phyloP scores from a whole-genome alignment of 1,140 invertebrate species.

The Theocolax elegans region DNA sequence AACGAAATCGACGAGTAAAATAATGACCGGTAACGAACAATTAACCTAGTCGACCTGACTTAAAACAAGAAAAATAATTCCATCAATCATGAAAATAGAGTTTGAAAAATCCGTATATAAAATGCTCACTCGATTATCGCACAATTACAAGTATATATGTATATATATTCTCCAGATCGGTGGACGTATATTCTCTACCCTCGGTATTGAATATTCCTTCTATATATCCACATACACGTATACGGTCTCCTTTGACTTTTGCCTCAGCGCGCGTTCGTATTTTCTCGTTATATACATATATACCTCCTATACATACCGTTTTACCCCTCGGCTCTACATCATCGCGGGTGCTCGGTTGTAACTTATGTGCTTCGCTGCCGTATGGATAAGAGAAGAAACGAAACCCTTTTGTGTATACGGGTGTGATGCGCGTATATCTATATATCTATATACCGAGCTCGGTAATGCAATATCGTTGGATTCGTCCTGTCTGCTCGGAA shows the following conservation, averaged over 20 bases:
- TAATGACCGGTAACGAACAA: too few species aligned
- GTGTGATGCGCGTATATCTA: too few species aligned
- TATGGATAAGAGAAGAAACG: conserved; percentile 11
- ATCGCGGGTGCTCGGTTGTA: conserved; percentile 43
- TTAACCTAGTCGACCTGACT: too few species aligned
- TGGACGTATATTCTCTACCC: conserved; percentile 31
- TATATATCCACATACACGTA: conserved; percentile 12
- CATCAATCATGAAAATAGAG: too few species aligned
- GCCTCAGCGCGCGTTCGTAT: conserved; percentile 40
- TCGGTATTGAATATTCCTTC: conserved; percentile 8
- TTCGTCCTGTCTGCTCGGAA: conserved; percentile 32
- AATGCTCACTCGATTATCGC: too few species aligned
- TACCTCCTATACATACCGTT: conserved; percentile 8
- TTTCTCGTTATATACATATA: conserved; percentile 13
- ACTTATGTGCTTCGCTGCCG: conserved; percentile 60
- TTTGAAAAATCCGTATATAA: too few species aligned
- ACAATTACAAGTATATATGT: too few species aligned
- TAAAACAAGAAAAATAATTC: too few species aligned
- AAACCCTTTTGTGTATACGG: too few species aligned
- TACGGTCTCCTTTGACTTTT: conserved; percentile 21
- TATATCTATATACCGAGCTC: too few species aligned
- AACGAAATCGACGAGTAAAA: too few species aligned
- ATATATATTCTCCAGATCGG: too few species aligned
- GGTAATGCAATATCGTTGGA: conserved; percentile 33
- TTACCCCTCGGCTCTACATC: background rate